These are phyloP conservation scores for Gallinago paraguaiae DNA, from an alignment of 2,113 vertebrate genomes.

Conservation along the genomic window DNA sequence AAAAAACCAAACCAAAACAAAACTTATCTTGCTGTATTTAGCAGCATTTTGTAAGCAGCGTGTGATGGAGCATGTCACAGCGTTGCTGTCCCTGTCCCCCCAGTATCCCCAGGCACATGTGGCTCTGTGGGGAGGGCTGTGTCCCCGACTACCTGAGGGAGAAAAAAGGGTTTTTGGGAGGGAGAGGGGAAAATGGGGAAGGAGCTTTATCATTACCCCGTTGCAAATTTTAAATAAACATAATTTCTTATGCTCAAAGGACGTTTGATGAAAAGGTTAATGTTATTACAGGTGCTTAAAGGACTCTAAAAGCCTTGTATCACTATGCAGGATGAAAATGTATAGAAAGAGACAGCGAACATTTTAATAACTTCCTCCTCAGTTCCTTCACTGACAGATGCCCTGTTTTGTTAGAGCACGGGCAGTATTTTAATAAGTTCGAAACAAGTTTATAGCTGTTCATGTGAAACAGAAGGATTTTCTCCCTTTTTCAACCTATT, in stretches of 20 bases:
- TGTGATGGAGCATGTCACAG: rapidly evolving
- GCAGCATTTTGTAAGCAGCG: background rate
- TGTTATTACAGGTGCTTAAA: constrained; percentile 62
- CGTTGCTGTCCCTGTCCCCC: rapidly evolving
- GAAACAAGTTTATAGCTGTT: background rate
- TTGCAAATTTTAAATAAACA: constrained; percentile 34
- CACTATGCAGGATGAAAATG: background rate
- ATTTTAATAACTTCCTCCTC: constrained; percentile 42
- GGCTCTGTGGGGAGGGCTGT: background rate
- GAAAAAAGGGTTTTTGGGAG: background rate
- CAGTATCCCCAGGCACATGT: rapidly evolving
- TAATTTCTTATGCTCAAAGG: constrained; percentile 25
- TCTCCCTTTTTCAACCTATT: background rate
- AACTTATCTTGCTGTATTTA: background rate
- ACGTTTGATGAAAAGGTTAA: constrained; percentile 31
- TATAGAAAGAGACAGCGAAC: constrained; percentile 16
- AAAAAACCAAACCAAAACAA: too few relatives aligned
- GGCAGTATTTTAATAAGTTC: background rate
- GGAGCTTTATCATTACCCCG: background rate
- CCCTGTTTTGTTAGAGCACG: background rate
- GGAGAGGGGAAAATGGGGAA: background rate
- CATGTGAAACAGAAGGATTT: background rate
- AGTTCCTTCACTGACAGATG: constrained; percentile 45
- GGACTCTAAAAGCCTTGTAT: constrained; percentile 28
- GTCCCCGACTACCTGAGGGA: rapidly evolving